Percentiles rank a stretch among this genome's conserved stretches.
Evolutionary conservation across 2,113 vertebrate species (phyloP).

Genomic region (Ammospiza nelsoni): DNA sequence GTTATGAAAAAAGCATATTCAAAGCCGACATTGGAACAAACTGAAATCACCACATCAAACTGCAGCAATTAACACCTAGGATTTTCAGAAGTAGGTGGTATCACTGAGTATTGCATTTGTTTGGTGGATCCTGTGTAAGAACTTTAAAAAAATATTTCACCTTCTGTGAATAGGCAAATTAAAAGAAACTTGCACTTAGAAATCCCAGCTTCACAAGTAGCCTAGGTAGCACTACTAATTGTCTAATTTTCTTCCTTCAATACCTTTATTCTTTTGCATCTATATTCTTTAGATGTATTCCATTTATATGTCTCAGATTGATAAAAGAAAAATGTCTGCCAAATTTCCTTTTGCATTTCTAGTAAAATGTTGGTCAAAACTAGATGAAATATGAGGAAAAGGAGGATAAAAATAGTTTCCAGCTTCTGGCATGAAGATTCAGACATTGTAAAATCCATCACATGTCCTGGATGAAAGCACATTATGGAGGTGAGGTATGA

Average conservation of each 20-base stretch:
- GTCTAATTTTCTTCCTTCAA: neutral
- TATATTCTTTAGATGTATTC: neutral
- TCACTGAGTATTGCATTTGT: neutral
- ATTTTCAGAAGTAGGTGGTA: neutral
- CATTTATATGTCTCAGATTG: neutral
- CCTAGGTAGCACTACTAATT: neutral
- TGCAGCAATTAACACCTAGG: neutral
- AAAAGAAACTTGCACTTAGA: neutral
- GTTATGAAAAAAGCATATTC: neutral
- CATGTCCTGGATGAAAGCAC: neutral
- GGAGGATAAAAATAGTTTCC: neutral
- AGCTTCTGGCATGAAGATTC: neutral
- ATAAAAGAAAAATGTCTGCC: neutral
- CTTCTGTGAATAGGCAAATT: neutral
- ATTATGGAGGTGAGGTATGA: fast-evolving
- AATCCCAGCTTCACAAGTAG: neutral
- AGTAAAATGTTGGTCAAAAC: neutral
- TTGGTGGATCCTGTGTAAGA: neutral
- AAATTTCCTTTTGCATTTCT: neutral
- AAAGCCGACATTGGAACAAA: neutral
- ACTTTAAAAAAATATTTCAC: neutral
- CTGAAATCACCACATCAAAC: neutral
- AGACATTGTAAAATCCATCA: neutral
- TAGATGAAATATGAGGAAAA: neutral
- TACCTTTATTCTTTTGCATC: neutral